phyloP scores from a whole-genome alignment of 2,797 vertebrate genomes.

The Halcyon leucocephala region DNA sequence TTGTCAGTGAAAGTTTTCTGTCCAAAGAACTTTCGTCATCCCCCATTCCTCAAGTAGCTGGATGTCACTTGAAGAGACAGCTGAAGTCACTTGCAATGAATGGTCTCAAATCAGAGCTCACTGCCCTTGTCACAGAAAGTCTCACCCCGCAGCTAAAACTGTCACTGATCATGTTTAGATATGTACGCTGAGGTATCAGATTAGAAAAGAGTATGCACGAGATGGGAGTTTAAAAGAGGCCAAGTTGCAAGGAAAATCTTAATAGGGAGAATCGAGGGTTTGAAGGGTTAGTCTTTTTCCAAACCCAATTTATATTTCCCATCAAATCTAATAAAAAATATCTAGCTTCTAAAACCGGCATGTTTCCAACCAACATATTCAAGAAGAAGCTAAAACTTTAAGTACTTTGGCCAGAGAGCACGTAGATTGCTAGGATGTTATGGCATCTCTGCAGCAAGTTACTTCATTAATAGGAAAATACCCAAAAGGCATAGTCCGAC shows the following conservation, averaged over 20 bases:
- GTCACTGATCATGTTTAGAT: constrained; percentile 92
- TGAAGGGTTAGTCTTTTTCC: constrained; percentile 62
- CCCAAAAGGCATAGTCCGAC: constrained; percentile 59
- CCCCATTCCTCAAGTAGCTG: constrained; percentile 86
- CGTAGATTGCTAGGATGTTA: constrained; percentile 18
- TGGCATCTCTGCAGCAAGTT: constrained; percentile 47
- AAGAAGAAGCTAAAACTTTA: constrained; percentile 54
- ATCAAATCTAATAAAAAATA: constrained; percentile 70
- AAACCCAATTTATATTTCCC: constrained; percentile 76
- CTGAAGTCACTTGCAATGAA: constrained; percentile 95
- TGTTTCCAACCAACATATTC: constrained; percentile 46
- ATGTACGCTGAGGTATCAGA: constrained; percentile 83
- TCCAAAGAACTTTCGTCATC: constrained; percentile 93
- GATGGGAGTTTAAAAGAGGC: constrained; percentile 85
- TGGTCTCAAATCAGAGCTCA: constrained; percentile 96
- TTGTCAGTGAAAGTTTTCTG: constrained; percentile 97
- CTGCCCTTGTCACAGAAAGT: constrained; percentile 97
- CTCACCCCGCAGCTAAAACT: constrained; percentile 96
- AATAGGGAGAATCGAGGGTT: constrained; percentile 75
- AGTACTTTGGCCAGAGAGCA: constrained; percentile 27
- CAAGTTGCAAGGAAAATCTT: constrained; percentile 82
- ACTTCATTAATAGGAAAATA: constrained; percentile 67
- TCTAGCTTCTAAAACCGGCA: constrained; percentile 42
- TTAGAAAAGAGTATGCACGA: constrained; percentile 84
- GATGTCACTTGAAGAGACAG: constrained; percentile 96